Conservation (phyloP, 2,113 vertebrate species). For the Grammomys dolichurus region DNA sequence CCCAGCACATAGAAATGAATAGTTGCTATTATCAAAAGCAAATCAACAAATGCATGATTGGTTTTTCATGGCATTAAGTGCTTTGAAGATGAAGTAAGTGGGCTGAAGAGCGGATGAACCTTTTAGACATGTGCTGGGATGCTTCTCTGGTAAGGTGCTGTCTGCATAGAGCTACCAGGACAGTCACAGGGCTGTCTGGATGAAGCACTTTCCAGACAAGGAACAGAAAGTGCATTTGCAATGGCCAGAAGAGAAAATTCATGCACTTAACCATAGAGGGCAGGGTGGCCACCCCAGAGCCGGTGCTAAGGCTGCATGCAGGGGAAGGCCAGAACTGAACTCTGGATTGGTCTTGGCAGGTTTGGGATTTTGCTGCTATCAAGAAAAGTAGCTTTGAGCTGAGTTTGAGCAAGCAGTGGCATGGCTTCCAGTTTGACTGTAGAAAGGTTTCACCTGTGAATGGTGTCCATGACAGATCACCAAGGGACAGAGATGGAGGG, state of each 20-base stretch:
- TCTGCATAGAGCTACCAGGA: background rate
- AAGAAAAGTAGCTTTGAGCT: background rate
- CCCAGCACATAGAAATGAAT: background rate
- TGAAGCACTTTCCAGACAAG: background rate
- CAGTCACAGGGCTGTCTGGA: background rate
- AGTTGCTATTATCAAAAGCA: background rate
- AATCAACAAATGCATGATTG: background rate
- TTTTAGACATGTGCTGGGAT: background rate
- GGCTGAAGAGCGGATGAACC: background rate
- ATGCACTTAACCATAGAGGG: background rate
- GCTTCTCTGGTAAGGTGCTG: background rate
- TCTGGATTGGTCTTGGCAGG: background rate
- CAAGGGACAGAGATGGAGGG: background rate
- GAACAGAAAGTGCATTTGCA: background rate
- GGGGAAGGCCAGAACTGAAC: background rate
- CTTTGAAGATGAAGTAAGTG: background rate
- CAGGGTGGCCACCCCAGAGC: background rate
- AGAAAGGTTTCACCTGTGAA: background rate
- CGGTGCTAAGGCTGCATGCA: fast-evolving
- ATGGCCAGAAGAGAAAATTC: background rate
- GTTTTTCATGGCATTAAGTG: background rate
- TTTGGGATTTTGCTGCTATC: background rate
- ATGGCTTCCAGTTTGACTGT: background rate
- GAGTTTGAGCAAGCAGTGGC: background rate
- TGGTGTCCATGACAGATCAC: background rate